These are phyloP conservation scores for Cheilosia urbana DNA, from an alignment of 2,888 invertebrate species.

Conservation along the genomic window DNA sequence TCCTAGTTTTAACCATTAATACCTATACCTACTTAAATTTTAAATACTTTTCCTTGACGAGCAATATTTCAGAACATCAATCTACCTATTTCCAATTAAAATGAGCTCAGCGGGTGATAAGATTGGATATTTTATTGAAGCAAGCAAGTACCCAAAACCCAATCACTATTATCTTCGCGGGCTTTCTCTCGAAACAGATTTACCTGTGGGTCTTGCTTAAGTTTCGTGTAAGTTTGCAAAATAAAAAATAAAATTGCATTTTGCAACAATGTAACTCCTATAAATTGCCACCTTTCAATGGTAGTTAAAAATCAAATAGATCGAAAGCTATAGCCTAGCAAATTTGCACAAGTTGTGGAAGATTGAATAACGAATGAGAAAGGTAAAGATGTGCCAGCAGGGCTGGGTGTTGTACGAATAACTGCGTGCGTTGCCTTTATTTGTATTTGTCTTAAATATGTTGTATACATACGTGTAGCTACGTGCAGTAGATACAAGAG, in stretches of 20 bases:
- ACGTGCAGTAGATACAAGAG: no score
- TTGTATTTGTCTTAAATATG: neutral
- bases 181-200: neutral
- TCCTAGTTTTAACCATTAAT: no score
- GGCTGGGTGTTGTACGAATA: neutral
- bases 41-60: no score
- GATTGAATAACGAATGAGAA: neutral
- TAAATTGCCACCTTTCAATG: no score
- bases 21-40: no score
- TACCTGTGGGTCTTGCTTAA: no score
- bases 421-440: no score
- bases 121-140: neutral
- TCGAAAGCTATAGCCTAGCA: neutral
- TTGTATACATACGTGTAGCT: neutral
- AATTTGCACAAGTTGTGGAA: neutral
- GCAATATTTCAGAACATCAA: neutral
- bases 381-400: neutral
- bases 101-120: neutral
- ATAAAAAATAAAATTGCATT: neutral
- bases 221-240: neutral
- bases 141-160: neutral
- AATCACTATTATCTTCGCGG: neutral
- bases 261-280: slow-evolving; percentile 1
- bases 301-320: neutral
- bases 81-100: neutral